phyloP scores from a whole-genome alignment of 2,888 invertebrate genomes.

The Hyposoter dolosus region DNA sequence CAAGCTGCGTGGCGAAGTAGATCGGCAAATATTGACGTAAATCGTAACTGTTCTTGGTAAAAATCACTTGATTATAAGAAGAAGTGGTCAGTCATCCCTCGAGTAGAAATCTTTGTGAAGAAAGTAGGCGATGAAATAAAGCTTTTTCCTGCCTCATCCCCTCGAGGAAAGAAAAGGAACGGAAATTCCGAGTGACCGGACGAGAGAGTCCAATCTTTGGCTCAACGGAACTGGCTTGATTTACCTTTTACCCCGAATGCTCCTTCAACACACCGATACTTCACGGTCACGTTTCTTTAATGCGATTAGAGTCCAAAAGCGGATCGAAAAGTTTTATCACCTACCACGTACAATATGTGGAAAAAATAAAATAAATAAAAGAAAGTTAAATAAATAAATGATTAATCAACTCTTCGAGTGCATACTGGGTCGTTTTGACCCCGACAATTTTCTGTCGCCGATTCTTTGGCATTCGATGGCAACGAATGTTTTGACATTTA shows the following conservation, averaged over 20 bases:
- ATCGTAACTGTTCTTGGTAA: constrained; percentile 77
- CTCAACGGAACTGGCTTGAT: constrained; percentile 57
- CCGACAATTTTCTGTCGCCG: too few relatives aligned
- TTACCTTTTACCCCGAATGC: constrained; percentile 46
- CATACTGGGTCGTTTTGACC: too few relatives aligned
- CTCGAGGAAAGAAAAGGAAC: constrained; percentile 24
- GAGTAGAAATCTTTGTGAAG: constrained; percentile 10
- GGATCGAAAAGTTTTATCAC: constrained; percentile 58
- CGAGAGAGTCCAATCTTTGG: constrained; percentile 57
- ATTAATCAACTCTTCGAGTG: neutral
- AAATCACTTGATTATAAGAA: constrained; percentile 78
- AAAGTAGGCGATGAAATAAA: constrained; percentile 40
- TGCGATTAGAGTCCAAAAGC: constrained; percentile 58
- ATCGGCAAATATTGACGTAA: constrained; percentile 79
- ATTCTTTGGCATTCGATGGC: too few relatives aligned
- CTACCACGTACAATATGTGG: neutral
- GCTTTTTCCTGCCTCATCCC: constrained; percentile 16
- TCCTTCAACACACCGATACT: constrained; percentile 29
- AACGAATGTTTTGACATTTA: too few relatives aligned
- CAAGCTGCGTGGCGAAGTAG: constrained; percentile 37
- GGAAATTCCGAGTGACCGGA: constrained; percentile 44
- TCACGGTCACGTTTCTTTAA: constrained; percentile 61
- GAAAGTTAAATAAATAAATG: constrained; percentile 12
- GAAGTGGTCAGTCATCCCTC: constrained; percentile 7
- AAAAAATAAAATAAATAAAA: neutral